Conservation (phyloP, 2,888 invertebrate species). For the Siphonodentalium dalli region DNA sequence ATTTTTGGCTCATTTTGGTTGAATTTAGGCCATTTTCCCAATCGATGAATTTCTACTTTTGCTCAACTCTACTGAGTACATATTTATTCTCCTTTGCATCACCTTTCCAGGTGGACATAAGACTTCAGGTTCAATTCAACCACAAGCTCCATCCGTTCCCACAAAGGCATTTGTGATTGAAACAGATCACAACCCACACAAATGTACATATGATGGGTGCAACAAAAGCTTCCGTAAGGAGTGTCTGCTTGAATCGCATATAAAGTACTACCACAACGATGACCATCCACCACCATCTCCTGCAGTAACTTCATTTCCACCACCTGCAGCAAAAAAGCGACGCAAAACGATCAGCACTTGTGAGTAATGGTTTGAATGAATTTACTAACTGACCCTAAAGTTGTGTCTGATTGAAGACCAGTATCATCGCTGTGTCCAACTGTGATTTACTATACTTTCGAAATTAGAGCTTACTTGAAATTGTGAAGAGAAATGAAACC, state of each 20-base stretch:
- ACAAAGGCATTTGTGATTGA: constrained; percentile 62
- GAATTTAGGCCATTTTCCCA: too few species aligned
- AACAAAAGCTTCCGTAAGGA: constrained; percentile 90
- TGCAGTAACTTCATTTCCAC: constrained; percentile 26
- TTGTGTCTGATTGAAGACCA: not conserved
- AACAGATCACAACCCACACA: constrained; percentile 64
- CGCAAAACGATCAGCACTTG: constrained; percentile 48
- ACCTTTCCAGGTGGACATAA: too few species aligned
- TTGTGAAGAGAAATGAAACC: too few species aligned
- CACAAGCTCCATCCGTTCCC: too few species aligned
- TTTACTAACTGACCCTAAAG: not conserved
- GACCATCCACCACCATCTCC: constrained; percentile 33
- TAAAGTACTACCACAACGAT: constrained; percentile 85
- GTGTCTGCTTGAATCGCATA: constrained; percentile 88
- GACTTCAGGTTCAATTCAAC: too few species aligned
- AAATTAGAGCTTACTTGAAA: too few species aligned
- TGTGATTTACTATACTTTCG: too few species aligned
- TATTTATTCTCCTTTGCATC: too few species aligned
- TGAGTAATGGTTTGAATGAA: constrained; percentile 24
- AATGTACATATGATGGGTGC: constrained; percentile 71
- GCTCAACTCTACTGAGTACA: too few species aligned
- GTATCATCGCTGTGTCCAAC: not conserved
- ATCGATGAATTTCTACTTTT: too few species aligned
- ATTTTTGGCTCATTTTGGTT: too few species aligned
- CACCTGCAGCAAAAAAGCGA: constrained; percentile 32